phyloP scores from a whole-genome alignment of 2,888 invertebrate genomes.

The Acanthosoma haemorrhoidale region DNA sequence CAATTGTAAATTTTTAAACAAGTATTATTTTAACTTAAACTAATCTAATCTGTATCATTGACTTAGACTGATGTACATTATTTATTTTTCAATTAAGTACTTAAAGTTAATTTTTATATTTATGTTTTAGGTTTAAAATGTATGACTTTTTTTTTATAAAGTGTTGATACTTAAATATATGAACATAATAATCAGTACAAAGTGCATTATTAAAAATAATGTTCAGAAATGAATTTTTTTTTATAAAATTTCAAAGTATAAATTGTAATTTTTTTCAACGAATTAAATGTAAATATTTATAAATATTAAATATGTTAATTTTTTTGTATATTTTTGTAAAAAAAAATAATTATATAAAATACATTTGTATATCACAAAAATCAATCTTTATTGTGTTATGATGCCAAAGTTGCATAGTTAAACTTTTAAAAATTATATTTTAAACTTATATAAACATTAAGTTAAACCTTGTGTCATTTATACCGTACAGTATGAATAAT shows the following conservation, averaged over 20 bases:
- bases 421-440: neutral
- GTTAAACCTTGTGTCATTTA: neutral
- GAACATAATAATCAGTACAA: neutral
- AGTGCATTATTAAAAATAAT: neutral
- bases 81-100: too few species aligned
- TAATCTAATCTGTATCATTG: neutral
- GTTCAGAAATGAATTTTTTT: neutral
- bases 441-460: too few species aligned
- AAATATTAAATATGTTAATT: neutral
- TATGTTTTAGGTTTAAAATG: too few species aligned
- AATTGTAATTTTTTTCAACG: neutral
- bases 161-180: too few species aligned
- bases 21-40: neutral
- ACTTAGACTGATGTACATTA: neutral
- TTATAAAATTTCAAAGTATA: neutral
- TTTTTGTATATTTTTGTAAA: slow-evolving; percentile 3
- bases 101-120: too few species aligned
- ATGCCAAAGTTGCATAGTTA: neutral
- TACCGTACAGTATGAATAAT: neutral
- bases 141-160: too few species aligned
- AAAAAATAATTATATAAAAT: too few species aligned
- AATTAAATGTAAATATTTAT: slow-evolving; percentile 9
- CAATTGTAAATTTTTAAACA: too few species aligned
- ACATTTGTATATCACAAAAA: neutral
- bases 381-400: neutral